Base-by-base conservation (phyloP, 2,797 vertebrate species). In the Stomatorhinus walkeri region DNA sequence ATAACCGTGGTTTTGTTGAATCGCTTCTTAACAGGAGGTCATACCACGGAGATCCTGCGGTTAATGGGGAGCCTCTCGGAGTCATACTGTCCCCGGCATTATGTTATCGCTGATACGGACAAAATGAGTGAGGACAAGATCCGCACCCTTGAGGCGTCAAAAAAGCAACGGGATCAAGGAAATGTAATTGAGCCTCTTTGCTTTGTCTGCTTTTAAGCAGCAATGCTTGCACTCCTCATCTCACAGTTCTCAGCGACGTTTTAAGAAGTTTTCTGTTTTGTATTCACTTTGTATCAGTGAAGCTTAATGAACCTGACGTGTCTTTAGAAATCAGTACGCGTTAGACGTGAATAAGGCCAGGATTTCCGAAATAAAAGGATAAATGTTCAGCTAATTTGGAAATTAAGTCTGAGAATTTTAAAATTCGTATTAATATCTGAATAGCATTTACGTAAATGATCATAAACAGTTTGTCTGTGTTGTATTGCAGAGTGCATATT, bases 51-150 rank as follows among this genome's bases (percentile, higher is more conserved):
- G 94, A 95, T 99, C 85, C 92, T 99, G 87, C 96, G 97, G 76
- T 94, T 99, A 81, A 93, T 98, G 89, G 95, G 93, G 54, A 94
- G 91, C 89, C 94, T 98, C 85, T 97, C 96, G 5, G 90, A 88
- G 0, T 94, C 94, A 0, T 99, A 98, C 88, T 92, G 92, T 1
- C 98, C 98, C 48, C 96, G 96, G 36, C 95, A 98, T 92, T 99
- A 99, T 22, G 87, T 99, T 22, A 91, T 99, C 7, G 98, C 98
- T 36, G 97, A 98, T 91, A 96, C 97, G 0, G 98, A 99, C 93
- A 89, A 89, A 54, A 98, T 99, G 96, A 99, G 98, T 85, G 95
- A 97, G 92, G 96, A 96, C 81, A 99, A 98, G 91, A 98, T 99
- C 90, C 56, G 87, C 88, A 90, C 91, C 54, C 97, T 98, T 92